A percentile compares a stretch with the other conserved stretches of the same genome.
phyloP scores from a whole-genome alignment of 2,797 vertebrate species.

The Brotula barbata region DNA sequence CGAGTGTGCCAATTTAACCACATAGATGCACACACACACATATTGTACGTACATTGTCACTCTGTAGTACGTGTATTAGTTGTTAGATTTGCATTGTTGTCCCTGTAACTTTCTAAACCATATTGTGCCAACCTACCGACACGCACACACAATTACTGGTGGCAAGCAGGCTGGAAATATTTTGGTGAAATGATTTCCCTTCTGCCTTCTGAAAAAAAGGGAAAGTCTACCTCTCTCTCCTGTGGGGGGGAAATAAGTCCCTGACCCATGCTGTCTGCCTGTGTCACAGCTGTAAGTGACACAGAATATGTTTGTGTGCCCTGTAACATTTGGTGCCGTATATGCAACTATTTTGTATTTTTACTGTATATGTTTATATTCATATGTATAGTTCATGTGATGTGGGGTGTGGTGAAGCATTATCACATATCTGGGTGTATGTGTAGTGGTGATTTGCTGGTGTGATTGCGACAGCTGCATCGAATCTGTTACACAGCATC shows the following conservation, averaged over 20 bases:
- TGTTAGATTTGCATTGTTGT: constrained; percentile 38
- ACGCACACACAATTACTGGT: constrained; percentile 15
- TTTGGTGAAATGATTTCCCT: constrained; percentile 61
- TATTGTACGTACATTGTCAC: constrained; percentile 16
- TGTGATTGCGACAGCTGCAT: no score
- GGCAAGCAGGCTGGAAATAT: constrained; percentile 46
- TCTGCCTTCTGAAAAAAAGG: constrained; percentile 63
- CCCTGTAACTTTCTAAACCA: constrained; percentile 30
- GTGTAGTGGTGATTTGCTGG: no score
- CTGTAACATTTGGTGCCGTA: constrained; percentile 74
- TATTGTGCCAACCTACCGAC: constrained; percentile 44
- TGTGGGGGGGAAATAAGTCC: constrained; percentile 49
- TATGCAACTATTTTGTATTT: constrained; percentile 74
- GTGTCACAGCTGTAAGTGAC: constrained; percentile 49
- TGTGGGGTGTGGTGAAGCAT: no score
- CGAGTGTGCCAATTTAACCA: constrained; percentile 1
- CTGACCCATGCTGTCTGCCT: constrained; percentile 54
- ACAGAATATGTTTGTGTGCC: constrained; percentile 54
- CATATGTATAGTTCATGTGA: background rate
- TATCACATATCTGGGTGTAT: no score
- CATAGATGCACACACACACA: constrained; percentile 3
- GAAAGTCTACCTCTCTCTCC: constrained; percentile 73
- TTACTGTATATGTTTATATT: constrained; percentile 75
- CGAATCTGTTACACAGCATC: no score
- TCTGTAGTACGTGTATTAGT: constrained; percentile 13